A percentile compares a stretch with the other conserved stretches of the same genome.
Evolutionary conservation across 2,797 vertebrate genomes (phyloP).

Genomic region (Anableps anableps): DNA sequence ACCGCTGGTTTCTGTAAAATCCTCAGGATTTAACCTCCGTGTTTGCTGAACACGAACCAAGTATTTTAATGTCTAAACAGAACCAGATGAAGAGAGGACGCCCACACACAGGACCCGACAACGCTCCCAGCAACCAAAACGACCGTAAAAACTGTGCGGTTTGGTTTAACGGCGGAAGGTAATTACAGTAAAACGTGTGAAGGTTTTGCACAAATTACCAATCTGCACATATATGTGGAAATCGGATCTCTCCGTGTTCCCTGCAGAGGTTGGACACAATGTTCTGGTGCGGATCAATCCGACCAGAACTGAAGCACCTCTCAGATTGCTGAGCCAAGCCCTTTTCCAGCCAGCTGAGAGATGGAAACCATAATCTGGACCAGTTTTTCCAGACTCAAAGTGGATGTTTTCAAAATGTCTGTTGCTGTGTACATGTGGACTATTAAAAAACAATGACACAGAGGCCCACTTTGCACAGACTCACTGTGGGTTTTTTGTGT

Average conservation of each 20-base stretch:
- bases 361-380: not conserved
- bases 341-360: not conserved
- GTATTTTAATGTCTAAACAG: constrained; percentile 19
- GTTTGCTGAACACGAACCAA: constrained; percentile 7
- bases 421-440: not conserved
- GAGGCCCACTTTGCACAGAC: not conserved
- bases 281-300: not conserved
- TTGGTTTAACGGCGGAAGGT: not conserved
- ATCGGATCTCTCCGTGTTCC: not conserved
- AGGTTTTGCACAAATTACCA: constrained; percentile 2
- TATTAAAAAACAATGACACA: not conserved
- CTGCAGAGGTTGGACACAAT: not conserved
- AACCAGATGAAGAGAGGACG: constrained; percentile 4
- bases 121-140: not conserved
- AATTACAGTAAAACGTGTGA: constrained; percentile 2
- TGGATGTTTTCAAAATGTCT: not conserved
- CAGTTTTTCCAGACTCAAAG: not conserved
- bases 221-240: not conserved
- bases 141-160: not conserved
- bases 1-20: not conserved
- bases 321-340: not conserved
- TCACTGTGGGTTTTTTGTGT: too few species aligned
- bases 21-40: not conserved
- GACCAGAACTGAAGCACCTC: not conserved
- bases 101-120: not conserved